Percentiles rank a stretch among this genome's conserved stretches.
Conservation (phyloP, 2,113 vertebrate genomes). For the Phaetusa simplex region DNA sequence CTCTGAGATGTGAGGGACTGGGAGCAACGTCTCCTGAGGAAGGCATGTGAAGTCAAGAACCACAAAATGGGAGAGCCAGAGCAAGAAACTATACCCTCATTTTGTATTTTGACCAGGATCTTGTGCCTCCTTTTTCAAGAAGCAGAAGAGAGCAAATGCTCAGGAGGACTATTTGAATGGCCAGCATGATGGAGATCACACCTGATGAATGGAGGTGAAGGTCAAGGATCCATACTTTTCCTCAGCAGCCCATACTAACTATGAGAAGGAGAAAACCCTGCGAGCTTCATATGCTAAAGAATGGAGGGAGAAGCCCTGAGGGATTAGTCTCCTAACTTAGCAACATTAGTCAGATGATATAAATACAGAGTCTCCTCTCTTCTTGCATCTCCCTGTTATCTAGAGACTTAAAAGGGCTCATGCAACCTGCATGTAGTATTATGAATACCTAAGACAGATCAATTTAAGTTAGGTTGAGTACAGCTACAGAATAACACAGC, state of each 20-base stretch:
- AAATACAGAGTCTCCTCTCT: not conserved
- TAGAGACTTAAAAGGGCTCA: not conserved
- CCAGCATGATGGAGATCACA: not conserved
- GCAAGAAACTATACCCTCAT: not conserved
- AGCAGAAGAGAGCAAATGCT: not conserved
- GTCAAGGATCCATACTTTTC: not conserved
- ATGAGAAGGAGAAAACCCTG: not conserved
- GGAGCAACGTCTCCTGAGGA: not conserved
- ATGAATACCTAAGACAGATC: not conserved
- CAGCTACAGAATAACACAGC: not conserved
- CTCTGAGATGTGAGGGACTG: not conserved
- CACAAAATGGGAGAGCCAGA: not conserved
- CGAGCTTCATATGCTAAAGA: not conserved
- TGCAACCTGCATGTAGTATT: not conserved
- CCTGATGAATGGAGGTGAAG: not conserved
- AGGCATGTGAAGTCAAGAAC: not conserved
- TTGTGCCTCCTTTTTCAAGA: not conserved
- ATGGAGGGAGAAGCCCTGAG: not conserved
- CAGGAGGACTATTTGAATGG: not conserved
- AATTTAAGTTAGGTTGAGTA: not conserved
- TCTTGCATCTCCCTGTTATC: not conserved
- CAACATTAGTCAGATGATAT: not conserved
- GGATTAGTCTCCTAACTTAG: not conserved
- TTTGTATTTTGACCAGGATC: not conserved
- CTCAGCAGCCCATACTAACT: not conserved